Base-by-base conservation (phyloP, 2,888 invertebrate species). In the Metacarcinus magister region DNA sequence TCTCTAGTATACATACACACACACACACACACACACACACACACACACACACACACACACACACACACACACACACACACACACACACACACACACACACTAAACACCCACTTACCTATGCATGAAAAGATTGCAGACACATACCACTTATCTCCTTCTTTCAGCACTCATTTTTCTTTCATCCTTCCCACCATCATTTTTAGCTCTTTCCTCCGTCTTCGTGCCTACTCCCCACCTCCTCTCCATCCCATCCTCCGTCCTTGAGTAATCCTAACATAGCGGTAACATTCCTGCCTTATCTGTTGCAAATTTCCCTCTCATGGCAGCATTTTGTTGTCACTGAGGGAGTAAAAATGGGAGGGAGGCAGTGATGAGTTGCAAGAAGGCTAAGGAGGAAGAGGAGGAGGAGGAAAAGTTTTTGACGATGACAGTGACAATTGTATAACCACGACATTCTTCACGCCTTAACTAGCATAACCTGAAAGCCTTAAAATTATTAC, bases 91-190 rank as follows among this genome's bases (percentile, higher is more conserved):
- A 67, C 67, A 75, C 75, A 75, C 75, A 75, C 75, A 75, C 32
- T 82, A 28, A 32, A 32, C 32, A 82, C 82, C 82, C 82, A 82
- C 82, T 82, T 82, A 82, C 82, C 82, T 82, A 82, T 82, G 82
- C 82, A 82, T 82, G 82, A 82, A 32, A 32, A 32, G 82, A 82
- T 82, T 82, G 32, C 13, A 32, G 32, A 8, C 28, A 82, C 82
- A 82, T 32, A 82, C 82, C 23, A 32, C 82, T 67, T 82, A 82
- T 82, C 10, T 13, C 32, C 7, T 32, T 32, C 67, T n/a, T 67
- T 8, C 16, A 67, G n/a, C 82, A 2, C 32, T 82, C 32, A 82
- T 82, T 82, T 82, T 82, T 82, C 82, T 16, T 23, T 82, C 82
- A 28, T 82, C 32, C 32, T 82, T 82, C 82, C 10, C 82, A 13